A percentile compares a stretch with the other conserved stretches of the same genome.
Evolutionary conservation across 2,113 vertebrate species (phyloP).

Genomic region (Phodopus roborovskii): DNA sequence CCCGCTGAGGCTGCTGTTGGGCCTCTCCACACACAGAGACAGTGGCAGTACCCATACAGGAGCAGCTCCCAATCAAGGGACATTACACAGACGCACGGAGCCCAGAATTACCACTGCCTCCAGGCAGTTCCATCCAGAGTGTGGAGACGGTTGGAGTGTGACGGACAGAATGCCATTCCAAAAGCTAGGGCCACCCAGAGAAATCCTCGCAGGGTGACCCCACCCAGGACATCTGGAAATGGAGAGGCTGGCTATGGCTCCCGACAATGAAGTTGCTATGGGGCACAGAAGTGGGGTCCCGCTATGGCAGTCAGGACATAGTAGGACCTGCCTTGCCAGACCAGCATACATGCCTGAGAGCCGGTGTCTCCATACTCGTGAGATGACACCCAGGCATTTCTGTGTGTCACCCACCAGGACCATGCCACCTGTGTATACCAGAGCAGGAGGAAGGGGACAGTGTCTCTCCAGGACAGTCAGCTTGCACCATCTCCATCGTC

Average conservation of each 20-base stretch:
- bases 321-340: no score
- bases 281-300: no score
- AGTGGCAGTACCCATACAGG: rapidly evolving
- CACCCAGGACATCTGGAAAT: background rate
- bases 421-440: no score
- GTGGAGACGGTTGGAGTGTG: rapidly evolving
- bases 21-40: rapidly evolving
- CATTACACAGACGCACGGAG: rapidly evolving
- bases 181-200: background rate
- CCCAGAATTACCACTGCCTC: background rate
- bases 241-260: background rate
- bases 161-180: background rate
- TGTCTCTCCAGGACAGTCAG: background rate
- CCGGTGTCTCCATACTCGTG: no score
- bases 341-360: background rate
- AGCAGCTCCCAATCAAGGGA: background rate
- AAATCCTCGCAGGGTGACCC: background rate
- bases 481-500: background rate
- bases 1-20: rapidly evolving
- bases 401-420: rapidly evolving
- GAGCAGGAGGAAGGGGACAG: background rate
- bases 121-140: rapidly evolving
- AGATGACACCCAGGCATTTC: background rate
- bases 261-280: background rate
- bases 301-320: background rate